Evolutionary conservation across 1,140 invertebrate species (phyloP).

Genomic region (Onthophagus taurus): DNA sequence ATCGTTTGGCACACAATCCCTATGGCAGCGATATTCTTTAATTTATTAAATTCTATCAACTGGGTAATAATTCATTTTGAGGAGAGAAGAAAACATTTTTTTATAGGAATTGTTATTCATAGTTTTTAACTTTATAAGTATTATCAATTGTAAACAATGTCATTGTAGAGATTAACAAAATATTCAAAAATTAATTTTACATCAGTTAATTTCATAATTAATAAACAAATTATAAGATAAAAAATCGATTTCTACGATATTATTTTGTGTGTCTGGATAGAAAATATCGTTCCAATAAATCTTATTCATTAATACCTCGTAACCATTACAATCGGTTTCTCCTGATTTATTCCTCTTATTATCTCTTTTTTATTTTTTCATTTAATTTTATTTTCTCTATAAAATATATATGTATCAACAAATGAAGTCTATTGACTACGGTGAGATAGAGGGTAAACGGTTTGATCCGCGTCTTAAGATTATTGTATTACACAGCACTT

Average conservation of each 20-base stretch:
- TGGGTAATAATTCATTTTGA: too few species aligned
- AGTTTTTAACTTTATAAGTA: too few species aligned
- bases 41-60: too few species aligned
- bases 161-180: too few species aligned
- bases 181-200: too few species aligned
- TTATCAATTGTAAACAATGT: too few species aligned
- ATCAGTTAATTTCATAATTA: too few species aligned
- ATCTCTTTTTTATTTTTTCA: conserved; percentile 10
- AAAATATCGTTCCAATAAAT: conserved; percentile 14
- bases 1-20: too few species aligned
- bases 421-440: conserved; percentile 24
- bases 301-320: conserved; percentile 14
- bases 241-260: not conserved
- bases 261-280: conserved; percentile 23
- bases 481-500: conserved; percentile 84
- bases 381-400: conserved; percentile 14
- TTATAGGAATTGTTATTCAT: too few species aligned
- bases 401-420: conserved; percentile 23
- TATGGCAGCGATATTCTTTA: too few species aligned
- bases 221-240: not conserved
- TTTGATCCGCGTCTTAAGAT: conserved; percentile 24
- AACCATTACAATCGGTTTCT: conserved; percentile 7
- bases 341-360: conserved; percentile 3
- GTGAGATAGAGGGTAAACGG: too few species aligned
- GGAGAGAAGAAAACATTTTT: too few species aligned